Conservation (phyloP, 2,797 vertebrate genomes). For the Falco biarmicus region DNA sequence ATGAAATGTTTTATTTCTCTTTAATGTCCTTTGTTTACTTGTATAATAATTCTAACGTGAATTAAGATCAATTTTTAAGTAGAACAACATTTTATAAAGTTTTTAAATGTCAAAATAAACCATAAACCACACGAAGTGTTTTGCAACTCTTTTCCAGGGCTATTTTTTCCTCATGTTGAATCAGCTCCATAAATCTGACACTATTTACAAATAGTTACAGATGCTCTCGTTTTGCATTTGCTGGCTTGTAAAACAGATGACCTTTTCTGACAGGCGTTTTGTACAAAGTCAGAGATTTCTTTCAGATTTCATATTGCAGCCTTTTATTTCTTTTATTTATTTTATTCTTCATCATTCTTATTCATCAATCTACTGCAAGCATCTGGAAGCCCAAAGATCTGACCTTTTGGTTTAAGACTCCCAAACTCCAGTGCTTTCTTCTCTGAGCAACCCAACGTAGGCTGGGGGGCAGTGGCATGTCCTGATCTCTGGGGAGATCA, state of each 20-base stretch:
- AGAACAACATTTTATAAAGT: background rate
- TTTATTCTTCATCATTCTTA: background rate
- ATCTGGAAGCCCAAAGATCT: background rate
- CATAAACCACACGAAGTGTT: background rate
- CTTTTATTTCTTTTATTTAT: background rate
- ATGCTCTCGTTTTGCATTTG: background rate
- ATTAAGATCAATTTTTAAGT: constrained; percentile 24
- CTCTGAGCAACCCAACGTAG: fast-evolving
- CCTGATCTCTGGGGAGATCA: background rate
- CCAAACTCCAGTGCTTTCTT: background rate
- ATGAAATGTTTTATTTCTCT: constrained; percentile 32
- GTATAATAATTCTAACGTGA: constrained; percentile 24
- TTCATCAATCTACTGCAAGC: background rate
- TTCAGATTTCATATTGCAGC: background rate
- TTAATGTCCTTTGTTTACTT: background rate
- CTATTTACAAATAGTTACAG: constrained; percentile 55
- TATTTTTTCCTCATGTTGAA: constrained; percentile 21
- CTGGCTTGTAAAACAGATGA: background rate
- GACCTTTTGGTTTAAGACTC: background rate
- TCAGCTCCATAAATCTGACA: background rate
- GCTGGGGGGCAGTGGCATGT: fast-evolving
- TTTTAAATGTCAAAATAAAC: constrained; percentile 2
- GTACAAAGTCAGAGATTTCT: background rate
- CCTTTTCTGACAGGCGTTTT: background rate
- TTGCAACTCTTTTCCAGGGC: background rate